Evolutionary conservation across 2,888 invertebrate species (phyloP).

Genomic region (Neoscelio sp.): DNA sequence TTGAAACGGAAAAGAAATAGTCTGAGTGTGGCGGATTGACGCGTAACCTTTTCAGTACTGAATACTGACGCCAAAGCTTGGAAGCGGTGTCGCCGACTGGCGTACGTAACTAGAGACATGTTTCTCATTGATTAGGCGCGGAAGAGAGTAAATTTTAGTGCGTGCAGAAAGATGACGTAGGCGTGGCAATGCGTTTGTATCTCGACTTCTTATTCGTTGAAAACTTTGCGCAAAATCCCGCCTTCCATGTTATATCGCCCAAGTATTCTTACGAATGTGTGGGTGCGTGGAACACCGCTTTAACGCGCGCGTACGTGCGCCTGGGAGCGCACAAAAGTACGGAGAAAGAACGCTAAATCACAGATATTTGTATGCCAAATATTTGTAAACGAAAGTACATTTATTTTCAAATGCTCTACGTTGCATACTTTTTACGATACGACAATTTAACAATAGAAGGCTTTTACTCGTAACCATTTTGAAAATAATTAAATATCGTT

Average conservation of each 20-base stretch:
- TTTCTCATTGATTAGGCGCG: slow-evolving; percentile 82
- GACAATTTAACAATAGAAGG: too few species aligned
- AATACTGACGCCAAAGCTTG: slow-evolving; percentile 62
- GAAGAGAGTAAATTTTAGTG: slow-evolving; percentile 82
- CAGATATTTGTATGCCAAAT: slow-evolving; percentile 65
- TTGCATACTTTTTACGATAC: too few species aligned
- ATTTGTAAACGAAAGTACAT: too few species aligned
- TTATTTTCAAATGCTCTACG: too few species aligned
- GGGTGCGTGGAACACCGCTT: slow-evolving; percentile 64
- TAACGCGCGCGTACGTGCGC: slow-evolving; percentile 46
- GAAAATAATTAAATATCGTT: too few species aligned
- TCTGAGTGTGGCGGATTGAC: slow-evolving; percentile 35
- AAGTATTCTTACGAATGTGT: slow-evolving; percentile 64
- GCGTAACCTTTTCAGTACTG: slow-evolving; percentile 64
- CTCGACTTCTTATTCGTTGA: slow-evolving; percentile 83
- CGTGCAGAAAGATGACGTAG: slow-evolving; percentile 80
- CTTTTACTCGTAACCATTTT: too few species aligned
- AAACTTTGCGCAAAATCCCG: slow-evolving; percentile 81
- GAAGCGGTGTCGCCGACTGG: slow-evolving; percentile 71
- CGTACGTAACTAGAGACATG: slow-evolving; percentile 69
- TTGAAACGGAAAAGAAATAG: slow-evolving; percentile 23
- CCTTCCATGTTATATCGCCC: slow-evolving; percentile 69
- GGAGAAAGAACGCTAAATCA: slow-evolving; percentile 64
- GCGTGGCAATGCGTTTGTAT: slow-evolving; percentile 81
- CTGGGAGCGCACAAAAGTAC: slow-evolving; percentile 52